A percentile compares a stretch with the other conserved stretches of the same genome.
phyloP scores from a whole-genome alignment of 2,113 vertebrate species.

The Aspiorhynchus laticeps region DNA sequence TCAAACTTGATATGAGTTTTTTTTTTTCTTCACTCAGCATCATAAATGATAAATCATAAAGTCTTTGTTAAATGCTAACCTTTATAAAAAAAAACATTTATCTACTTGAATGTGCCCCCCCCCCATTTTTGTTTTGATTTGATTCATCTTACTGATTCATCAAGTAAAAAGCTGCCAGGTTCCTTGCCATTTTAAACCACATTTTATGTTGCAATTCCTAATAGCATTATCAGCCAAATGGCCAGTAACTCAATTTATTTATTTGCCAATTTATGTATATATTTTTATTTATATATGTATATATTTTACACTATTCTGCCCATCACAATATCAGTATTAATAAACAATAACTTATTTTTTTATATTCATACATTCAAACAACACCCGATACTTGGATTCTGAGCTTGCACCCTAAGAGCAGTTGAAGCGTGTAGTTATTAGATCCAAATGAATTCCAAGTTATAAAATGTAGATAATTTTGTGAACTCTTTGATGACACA shows the following conservation, averaged over 20 bases:
- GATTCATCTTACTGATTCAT: not conserved
- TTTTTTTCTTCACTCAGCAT: not conserved
- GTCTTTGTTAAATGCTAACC: not conserved
- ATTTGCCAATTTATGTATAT: not conserved
- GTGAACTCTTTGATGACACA: slow-evolving; percentile 1
- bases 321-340: not conserved
- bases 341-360: not conserved
- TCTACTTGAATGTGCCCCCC: not conserved
- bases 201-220: not conserved
- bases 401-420: not conserved
- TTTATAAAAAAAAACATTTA: not conserved
- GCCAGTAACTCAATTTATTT: not conserved
- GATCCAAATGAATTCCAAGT: not conserved
- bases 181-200: not conserved
- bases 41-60: too few relatives aligned
- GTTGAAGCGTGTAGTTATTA: not conserved
- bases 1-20: not conserved
- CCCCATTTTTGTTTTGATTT: not conserved
- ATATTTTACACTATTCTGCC: not conserved
- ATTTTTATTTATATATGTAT: too few relatives aligned
- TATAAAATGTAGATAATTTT: not conserved
- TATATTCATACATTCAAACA: not conserved
- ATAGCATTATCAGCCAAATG: not conserved
- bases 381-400: not conserved
- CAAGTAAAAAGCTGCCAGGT: not conserved